Evolutionary conservation across 2,888 invertebrate species (phyloP).

Genomic region (Erebia epiphron): DNA sequence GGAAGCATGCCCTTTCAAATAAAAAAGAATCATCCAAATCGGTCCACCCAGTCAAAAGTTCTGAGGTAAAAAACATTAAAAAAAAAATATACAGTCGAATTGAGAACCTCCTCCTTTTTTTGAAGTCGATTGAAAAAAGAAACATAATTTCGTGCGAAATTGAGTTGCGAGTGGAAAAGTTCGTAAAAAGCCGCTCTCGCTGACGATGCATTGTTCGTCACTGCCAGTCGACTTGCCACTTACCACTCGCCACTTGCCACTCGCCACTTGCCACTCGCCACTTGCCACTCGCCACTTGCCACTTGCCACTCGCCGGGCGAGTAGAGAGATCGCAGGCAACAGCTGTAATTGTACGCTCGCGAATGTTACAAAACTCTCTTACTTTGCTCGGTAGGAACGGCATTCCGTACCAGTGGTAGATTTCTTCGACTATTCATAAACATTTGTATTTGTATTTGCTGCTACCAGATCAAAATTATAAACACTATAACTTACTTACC

Average conservation of each 20-base stretch:
- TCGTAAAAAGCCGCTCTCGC: not conserved
- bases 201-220: conserved; percentile 6
- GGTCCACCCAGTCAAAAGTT: too few species aligned
- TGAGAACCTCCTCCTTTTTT: too few species aligned
- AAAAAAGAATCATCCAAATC: too few species aligned
- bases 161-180: conserved; percentile 12
- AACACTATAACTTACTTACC: not conserved
- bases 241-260: not conserved
- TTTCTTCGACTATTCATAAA: too few species aligned
- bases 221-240: not conserved
- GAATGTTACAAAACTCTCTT: not conserved
- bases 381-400: too few species aligned
- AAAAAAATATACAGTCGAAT: too few species aligned
- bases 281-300: not conserved
- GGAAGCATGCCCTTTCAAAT: too few species aligned
- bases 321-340: not conserved
- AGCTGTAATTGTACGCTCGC: not conserved
- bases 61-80: too few species aligned
- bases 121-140: too few species aligned
- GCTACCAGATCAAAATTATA: not conserved
- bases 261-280: not conserved
- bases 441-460: too few species aligned
- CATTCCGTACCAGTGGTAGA: too few species aligned
- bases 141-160: conserved; percentile 16
- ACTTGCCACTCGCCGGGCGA: not conserved